phyloP scores from a whole-genome alignment of 35 echinoderm and acorn worm species.

The Patiria miniata region DNA sequence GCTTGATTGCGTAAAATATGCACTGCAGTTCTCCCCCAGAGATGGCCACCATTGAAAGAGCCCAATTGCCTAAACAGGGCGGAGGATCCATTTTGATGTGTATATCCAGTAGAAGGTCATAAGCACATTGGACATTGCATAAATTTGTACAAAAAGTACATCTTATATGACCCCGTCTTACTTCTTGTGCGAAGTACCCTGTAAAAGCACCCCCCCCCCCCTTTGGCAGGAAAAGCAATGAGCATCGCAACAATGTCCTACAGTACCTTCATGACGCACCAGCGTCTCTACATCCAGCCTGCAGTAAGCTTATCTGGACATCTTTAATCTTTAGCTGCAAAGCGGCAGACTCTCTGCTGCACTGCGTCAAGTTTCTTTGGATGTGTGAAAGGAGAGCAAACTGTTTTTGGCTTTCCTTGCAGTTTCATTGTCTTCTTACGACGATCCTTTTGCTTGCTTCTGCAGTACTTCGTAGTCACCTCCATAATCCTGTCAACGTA shows the following conservation, averaged over 20 bases:
- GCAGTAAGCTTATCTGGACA: too few relatives aligned
- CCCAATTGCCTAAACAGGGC: too few relatives aligned
- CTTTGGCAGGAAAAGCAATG: neutral
- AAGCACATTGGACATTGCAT: too few relatives aligned
- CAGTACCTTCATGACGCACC: neutral
- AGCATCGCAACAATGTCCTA: neutral
- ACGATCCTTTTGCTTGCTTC: neutral
- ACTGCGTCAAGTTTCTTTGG: neutral
- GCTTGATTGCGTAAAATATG: too few relatives aligned
- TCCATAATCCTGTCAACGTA: neutral
- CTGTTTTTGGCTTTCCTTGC: neutral
- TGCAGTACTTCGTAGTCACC: neutral
- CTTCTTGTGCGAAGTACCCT: neutral
- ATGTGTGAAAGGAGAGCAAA: neutral
- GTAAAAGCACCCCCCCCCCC: neutral
- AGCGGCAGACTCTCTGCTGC: neutral
- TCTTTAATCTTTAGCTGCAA: neutral
- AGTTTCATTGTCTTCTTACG: neutral
- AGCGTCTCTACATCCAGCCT: too few relatives aligned
- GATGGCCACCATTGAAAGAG: too few relatives aligned
- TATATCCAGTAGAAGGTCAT: too few relatives aligned
- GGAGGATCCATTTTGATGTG: too few relatives aligned
- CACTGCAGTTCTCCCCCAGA: too few relatives aligned
- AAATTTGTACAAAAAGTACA: neutral
- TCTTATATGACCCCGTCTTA: neutral